These are phyloP conservation scores for Delphinus delphis DNA, from an alignment of 2,113 vertebrate genomes.

Conservation along the genomic window DNA sequence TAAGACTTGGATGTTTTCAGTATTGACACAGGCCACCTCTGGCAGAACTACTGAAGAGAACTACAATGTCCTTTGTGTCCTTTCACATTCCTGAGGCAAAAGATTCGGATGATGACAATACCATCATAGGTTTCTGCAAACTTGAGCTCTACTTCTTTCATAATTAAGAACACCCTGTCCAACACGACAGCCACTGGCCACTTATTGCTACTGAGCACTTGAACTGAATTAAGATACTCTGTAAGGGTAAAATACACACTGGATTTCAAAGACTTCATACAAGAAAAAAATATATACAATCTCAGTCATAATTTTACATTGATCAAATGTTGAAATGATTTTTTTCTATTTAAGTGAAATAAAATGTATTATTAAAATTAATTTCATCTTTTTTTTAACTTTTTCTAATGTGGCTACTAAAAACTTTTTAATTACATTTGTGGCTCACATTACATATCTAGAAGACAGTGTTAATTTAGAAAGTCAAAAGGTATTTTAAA, in stretches of 20 bases:
- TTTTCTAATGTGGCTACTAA: background rate
- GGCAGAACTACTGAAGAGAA: background rate
- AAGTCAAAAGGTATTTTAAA: background rate
- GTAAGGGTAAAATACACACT: background rate
- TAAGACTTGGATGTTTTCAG: background rate
- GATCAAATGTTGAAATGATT: background rate
- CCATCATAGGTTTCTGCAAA: background rate
- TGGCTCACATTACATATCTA: background rate
- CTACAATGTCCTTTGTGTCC: background rate
- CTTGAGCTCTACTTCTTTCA: background rate
- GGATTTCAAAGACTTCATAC: background rate
- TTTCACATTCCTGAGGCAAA: background rate
- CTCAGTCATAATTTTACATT: background rate
- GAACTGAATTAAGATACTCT: background rate
- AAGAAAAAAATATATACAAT: background rate
- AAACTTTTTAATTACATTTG: background rate
- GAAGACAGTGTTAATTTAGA: background rate
- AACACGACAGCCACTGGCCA: background rate
- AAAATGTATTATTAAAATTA: slow-evolving; percentile 21
- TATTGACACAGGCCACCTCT: background rate
- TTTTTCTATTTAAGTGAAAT: background rate
- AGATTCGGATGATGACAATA: too few species aligned
- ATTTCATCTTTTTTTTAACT: background rate
- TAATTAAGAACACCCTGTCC: background rate
- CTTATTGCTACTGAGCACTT: background rate